Percentiles rank a stretch among this genome's conserved stretches.
phyloP scores from a whole-genome alignment of 2,797 vertebrate genomes.

The Sebastiscus albofasciatus region DNA sequence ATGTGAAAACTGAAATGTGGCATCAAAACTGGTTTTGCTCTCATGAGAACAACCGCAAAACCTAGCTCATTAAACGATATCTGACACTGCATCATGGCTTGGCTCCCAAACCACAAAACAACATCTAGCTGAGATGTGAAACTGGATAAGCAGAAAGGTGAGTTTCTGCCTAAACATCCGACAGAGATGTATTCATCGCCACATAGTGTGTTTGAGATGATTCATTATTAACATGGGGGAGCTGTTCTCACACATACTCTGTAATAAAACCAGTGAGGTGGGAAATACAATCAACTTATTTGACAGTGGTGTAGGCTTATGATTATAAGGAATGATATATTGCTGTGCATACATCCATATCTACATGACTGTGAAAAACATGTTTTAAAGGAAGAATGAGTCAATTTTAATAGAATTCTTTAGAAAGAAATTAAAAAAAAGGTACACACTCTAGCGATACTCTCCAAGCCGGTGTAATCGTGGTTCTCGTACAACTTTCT shows the following conservation, averaged over 20 bases:
- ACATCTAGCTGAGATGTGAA: background rate
- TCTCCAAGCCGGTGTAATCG: conserved; percentile 83
- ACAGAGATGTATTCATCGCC: background rate
- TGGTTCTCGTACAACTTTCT: conserved; percentile 84
- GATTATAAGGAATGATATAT: background rate
- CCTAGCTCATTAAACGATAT: background rate
- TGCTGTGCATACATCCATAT: background rate
- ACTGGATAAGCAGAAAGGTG: background rate
- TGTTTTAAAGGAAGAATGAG: background rate
- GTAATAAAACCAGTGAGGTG: background rate
- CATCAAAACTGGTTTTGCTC: background rate
- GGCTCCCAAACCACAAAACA: background rate
- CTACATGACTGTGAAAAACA: background rate
- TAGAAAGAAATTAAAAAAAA: background rate
- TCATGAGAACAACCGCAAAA: background rate
- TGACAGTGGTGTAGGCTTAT: background rate
- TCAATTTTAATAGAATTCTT: background rate
- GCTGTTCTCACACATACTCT: background rate
- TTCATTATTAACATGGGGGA: background rate
- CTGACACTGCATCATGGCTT: background rate
- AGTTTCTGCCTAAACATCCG: background rate
- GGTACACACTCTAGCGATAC: conserved; percentile 87
- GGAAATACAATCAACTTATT: background rate
- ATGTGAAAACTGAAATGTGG: background rate
- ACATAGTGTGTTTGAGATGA: background rate